Evolutionary conservation across 2,113 vertebrate species (phyloP).

Genomic region (Emydocephalus ijimae): DNA sequence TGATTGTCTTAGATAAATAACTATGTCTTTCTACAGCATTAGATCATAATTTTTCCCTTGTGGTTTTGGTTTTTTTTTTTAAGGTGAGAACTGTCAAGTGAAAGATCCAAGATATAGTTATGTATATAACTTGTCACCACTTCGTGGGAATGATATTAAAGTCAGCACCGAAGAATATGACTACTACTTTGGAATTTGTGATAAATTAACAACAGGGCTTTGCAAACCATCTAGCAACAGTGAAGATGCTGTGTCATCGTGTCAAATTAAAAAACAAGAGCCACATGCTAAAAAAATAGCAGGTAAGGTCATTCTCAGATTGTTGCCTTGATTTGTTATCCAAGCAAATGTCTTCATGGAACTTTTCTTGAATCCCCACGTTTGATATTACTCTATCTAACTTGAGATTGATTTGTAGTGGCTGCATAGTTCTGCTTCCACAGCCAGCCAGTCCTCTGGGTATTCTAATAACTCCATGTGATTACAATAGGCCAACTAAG

Average conservation of each 20-base stretch:
- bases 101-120: constrained; percentile 81
- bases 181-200: constrained; percentile 87
- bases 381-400: not conserved
- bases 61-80: constrained; percentile 26
- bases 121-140: constrained; percentile 78
- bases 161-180: constrained; percentile 72
- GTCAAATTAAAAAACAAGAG: constrained; percentile 74
- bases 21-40: not conserved
- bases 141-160: constrained; percentile 70
- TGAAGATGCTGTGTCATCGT: constrained; percentile 72
- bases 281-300: constrained; percentile 69
- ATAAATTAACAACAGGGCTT: constrained; percentile 52
- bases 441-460: not conserved
- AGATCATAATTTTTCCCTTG: not conserved
- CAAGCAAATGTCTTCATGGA: not conserved
- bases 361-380: not conserved
- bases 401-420: not conserved
- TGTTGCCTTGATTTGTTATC: not conserved
- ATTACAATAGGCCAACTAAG: not conserved
- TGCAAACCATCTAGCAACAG: constrained; percentile 49
- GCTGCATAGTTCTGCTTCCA: not conserved
- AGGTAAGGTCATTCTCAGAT: constrained; percentile 69
- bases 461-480: not conserved
- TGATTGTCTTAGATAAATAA: not conserved
- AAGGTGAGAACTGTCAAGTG: constrained; percentile 85